Evolutionary conservation across 2,113 vertebrate species (phyloP), one percentile per base, ranked within the genome.

Genomic region (Chaetops frenatus): DNA sequence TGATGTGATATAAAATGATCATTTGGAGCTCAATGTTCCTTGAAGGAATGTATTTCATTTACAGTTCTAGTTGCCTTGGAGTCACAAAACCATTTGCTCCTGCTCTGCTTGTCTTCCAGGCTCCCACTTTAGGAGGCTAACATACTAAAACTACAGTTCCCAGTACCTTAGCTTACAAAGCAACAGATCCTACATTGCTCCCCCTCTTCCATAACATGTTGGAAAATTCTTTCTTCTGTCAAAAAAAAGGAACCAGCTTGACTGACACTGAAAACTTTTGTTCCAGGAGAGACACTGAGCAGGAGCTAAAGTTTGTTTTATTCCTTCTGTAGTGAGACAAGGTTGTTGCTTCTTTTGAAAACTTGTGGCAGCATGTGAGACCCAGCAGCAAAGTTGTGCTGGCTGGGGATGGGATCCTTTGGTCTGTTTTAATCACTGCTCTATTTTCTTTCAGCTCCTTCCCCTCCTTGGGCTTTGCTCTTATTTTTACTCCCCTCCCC

Each of bases 261-360:
- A 86, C 57, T 67, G 86, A 78, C 44, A 78, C 56, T 64, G 69
- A 83, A 58, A 67, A 47, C 31, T 90, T 58, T 71, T 67, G 13
- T 70, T 95, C 64, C 60, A 50, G 61, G 45, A 61, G 29, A 51
- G 62, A 86, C 25, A 81, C 42, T 70, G 48, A 93, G 80, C 64
- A 86, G 83, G 29, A 95, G 48, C 72, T 88, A 36, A 81, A 71
- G 72, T 83, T 94, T 93, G 60, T 78, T 96, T 94, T 88, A 94
- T 71, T 74, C 65, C 64, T 45, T 88, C 56, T 74, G 64, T 35
- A 64, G 56, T 11, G 44, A 95, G 60, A 84, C 80, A 84, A 86
- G 71, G 31, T 33, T 42, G 62, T 56, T 74, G 62, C 58, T 92
- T 54, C 50, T 92, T 94, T 90, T 94, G 80, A 83, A 86, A 91